Conservation (phyloP, 2,113 vertebrate genomes). For the Bubo blakistoni region DNA sequence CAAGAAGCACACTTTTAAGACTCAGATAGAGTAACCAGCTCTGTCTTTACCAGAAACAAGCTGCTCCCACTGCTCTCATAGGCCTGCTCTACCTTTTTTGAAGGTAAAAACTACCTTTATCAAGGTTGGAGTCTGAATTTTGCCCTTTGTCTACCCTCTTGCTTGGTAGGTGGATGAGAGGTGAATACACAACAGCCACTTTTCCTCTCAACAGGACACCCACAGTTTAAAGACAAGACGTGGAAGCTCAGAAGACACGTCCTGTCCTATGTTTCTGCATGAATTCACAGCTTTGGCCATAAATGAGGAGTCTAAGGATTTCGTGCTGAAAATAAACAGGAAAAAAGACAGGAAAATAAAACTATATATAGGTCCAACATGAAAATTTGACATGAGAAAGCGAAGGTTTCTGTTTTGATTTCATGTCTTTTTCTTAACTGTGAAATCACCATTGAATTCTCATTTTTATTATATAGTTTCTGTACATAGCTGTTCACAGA, state of each 20-base stretch:
- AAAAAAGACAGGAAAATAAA: background rate
- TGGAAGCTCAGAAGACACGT: background rate
- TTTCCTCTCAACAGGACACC: background rate
- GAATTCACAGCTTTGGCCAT: constrained; percentile 1
- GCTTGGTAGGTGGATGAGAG: background rate
- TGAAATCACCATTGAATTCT: background rate
- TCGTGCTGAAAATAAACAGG: background rate
- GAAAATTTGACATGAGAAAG: background rate
- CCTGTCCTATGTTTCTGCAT: background rate
- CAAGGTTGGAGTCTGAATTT: background rate
- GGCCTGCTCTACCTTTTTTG: background rate
- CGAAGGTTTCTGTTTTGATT: background rate
- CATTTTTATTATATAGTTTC: background rate
- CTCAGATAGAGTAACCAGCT: background rate
- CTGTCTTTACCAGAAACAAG: background rate
- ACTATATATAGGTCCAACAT: background rate
- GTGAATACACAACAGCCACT: background rate
- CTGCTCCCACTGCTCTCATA: background rate
- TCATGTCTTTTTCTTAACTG: background rate
- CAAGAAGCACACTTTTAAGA: background rate
- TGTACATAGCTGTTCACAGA: background rate
- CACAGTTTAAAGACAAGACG: background rate
- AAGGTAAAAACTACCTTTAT: background rate
- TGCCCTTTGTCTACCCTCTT: background rate
- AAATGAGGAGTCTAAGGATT: background rate